Conservation (phyloP, 2,113 vertebrate genomes). For the Channa argus region DNA sequence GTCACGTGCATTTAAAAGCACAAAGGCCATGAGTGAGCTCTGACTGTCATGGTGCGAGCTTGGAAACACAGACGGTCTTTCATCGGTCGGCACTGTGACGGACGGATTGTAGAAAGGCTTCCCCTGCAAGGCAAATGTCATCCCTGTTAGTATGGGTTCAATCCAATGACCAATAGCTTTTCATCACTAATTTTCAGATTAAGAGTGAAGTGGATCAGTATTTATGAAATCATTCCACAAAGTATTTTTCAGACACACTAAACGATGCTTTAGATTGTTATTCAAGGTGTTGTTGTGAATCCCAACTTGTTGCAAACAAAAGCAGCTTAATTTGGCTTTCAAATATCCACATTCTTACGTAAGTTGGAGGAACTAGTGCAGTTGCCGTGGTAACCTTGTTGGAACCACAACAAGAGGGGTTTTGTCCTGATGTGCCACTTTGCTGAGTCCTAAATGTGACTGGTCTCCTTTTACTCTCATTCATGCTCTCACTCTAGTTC, state of each 20-base stretch:
- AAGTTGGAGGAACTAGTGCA: conserved; percentile 23
- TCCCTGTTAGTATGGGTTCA: not conserved
- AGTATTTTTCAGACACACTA: not conserved
- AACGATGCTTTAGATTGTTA: not conserved
- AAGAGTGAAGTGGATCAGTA: conserved; percentile 19
- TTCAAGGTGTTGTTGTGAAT: not conserved
- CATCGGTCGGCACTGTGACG: conserved; percentile 60
- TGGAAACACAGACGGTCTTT: conserved; percentile 74
- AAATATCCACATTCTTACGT: conserved; percentile 4
- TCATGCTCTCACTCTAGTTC: not conserved
- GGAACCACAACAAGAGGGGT: conserved; percentile 71
- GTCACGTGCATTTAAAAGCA: conserved; percentile 43
- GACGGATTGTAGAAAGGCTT: conserved; percentile 46
- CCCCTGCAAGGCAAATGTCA: conserved; percentile 40
- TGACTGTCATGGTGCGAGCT: conserved; percentile 40
- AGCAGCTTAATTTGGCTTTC: not conserved
- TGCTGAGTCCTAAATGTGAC: conserved; percentile 38
- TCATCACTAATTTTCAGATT: conserved; percentile 8
- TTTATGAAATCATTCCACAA: not conserved
- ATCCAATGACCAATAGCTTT: conserved; percentile 17
- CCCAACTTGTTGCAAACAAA: not conserved
- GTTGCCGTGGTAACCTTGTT: conserved; percentile 66
- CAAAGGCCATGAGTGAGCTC: conserved; percentile 53
- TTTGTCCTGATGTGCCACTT: conserved; percentile 67
- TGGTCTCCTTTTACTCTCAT: conserved; percentile 29